Conservation (phyloP, 92 coral and sea anemone species). For the Phenganax subtilis region DNA sequence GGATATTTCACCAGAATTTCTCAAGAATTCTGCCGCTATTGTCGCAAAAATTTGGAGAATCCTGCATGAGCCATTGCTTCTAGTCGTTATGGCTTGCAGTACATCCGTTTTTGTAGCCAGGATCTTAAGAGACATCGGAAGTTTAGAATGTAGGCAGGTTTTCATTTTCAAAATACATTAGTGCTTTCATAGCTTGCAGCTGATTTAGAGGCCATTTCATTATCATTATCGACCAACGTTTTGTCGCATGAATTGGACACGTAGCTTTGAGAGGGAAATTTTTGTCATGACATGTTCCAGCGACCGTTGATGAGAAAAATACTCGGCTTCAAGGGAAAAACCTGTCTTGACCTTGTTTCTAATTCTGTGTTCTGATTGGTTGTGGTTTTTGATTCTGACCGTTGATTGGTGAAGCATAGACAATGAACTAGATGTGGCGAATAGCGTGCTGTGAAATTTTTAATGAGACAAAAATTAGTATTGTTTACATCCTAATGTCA, state of each 20-base stretch:
- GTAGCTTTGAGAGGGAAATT: neutral
- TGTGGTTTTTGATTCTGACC: neutral
- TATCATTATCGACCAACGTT: neutral
- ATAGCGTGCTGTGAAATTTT: slow-evolving; percentile 5
- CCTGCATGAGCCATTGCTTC: too few species aligned
- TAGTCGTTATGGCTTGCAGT: neutral
- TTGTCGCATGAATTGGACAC: neutral
- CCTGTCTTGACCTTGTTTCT: slow-evolving; percentile 15
- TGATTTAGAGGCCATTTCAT: neutral
- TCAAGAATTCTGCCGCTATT: too few species aligned
- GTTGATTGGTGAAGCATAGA: slow-evolving; percentile 14
- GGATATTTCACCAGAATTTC: too few species aligned
- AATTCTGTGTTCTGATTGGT: slow-evolving; percentile 8
- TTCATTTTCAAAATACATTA: neutral
- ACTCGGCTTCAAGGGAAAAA: slow-evolving; percentile 12
- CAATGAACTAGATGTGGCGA: slow-evolving; percentile 14
- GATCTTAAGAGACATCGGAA: slow-evolving; percentile 4
- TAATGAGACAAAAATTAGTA: neutral
- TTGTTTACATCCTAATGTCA: slow-evolving; percentile 14
- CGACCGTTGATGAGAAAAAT: neutral
- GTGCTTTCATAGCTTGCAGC: neutral
- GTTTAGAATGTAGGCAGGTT: neutral
- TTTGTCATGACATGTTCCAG: neutral
- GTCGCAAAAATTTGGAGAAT: too few species aligned
- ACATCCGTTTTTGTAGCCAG: neutral